Conservation (phyloP, 2,888 invertebrate genomes). For the Xanthia togata region DNA sequence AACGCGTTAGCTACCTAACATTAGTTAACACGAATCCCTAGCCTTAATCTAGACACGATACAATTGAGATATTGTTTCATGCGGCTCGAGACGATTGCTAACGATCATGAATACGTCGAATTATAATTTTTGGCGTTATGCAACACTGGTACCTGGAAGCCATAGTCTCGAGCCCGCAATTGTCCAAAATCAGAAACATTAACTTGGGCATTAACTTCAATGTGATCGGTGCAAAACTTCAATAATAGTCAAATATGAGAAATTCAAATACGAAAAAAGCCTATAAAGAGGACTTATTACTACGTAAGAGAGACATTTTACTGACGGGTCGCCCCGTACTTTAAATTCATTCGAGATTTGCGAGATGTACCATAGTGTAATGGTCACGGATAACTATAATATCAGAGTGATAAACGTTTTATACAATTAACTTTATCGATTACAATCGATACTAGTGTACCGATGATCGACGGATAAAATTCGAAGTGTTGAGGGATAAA, state of each 20-base stretch:
- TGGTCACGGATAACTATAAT: constrained; percentile 48
- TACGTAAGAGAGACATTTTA: constrained; percentile 74
- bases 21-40: constrained; percentile 89
- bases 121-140: constrained; percentile 18
- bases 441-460: constrained; percentile 48
- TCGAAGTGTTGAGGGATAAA: constrained; percentile 51
- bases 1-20: constrained; percentile 87
- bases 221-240: constrained; percentile 77
- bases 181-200: constrained; percentile 72
- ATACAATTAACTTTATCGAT: constrained; percentile 49
- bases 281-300: constrained; percentile 73
- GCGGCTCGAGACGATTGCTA: constrained; percentile 53
- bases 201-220: constrained; percentile 75
- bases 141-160: constrained; percentile 37
- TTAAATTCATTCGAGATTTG: constrained; percentile 64
- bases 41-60: constrained; percentile 87
- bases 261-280: constrained; percentile 72
- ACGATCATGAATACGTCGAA: constrained; percentile 15
- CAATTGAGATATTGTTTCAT: constrained; percentile 66
- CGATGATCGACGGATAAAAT: constrained; percentile 43
- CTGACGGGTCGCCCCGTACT: constrained; percentile 65
- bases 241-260: constrained; percentile 73
- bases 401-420: constrained; percentile 52
- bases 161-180: constrained; percentile 63
- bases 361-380: constrained; percentile 45